Evolutionary conservation across 2,888 invertebrate species (phyloP), one percentile per base, ranked within the genome.

Genomic region (Macaria liturata): DNA sequence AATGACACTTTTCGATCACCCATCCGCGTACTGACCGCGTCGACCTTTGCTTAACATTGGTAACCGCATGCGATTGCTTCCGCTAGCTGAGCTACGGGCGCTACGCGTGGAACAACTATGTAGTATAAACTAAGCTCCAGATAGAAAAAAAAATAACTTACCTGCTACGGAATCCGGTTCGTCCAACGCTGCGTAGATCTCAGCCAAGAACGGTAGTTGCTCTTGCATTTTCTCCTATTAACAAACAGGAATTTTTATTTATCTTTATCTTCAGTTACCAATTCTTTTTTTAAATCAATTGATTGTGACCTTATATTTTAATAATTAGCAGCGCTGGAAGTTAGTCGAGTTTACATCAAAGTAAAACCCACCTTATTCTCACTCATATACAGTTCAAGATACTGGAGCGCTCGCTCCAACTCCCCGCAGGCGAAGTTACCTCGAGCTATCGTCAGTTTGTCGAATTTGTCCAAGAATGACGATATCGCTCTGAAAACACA

Each of bases 131-230:
- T 20, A 20, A 1, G 1, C 20, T 20, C 20, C 20, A 20, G 20
- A 1, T 1, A 20, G 20, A 20, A 20, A 20, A 20, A 20, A 20
- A 20, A 20, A 20, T 20, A 20, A 20, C 20, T 73, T 90, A 81
- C 96, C 98, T 65, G 96, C 95, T 0, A 98, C 96, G 7, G 97
- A 97, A 83, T 99, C 98, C 0, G 97, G 95, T 80, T 99, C 98
- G 80, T 97, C 96, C 62, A 99, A 82, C 61, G 96, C 93, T 0
- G 97, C 96, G 80, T 98, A 98, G 70, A 98, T 95, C 90, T 97
- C 95, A 0, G 95, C 94, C 39, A 95, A 78, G 65, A 95, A 93
- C 0, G 94, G 93, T 48, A 95, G 80, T 65, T 95, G 94, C 6
- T 94, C 92, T 62, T 94, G 92, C 64, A 94, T 78, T 9, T 89